Evolutionary conservation across 1,140 invertebrate species (phyloP), one percentile per base, ranked within the genome.

Genomic region (Zaprionus gabonicus): DNA sequence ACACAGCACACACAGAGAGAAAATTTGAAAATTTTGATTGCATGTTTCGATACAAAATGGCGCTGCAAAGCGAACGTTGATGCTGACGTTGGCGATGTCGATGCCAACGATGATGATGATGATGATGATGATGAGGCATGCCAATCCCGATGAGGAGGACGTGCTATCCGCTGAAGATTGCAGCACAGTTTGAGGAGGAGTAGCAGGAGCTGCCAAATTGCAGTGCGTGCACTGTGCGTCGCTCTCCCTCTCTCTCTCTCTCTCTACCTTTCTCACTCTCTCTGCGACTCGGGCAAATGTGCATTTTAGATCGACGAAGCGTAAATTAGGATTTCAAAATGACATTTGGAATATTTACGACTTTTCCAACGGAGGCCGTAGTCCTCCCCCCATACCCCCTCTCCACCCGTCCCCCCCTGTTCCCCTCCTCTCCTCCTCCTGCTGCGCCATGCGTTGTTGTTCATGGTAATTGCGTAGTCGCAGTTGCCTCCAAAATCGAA

Each of bases 271-370:
- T 41, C n/a, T 17, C n/a, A 17, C 41, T 9, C n/a, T 44, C 41
- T 7, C n/a, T 17, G 27, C 20, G 70, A 59, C 73, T 12, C 60
- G 67, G 82, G 70, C 81, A 88, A 88, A 88, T 91, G 88, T 92
- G 84, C 91, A 92, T 91, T 92, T 92, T 84, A 82, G 84, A 85
- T 81, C 91, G 91, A 80, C 87, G 91, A 91, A 92, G 91, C 91
- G 91, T 92, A 92, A 92, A 92, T 92, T 92, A 92, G 91, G 91
- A 92, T 92, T 92, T 92, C 91, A 92, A 92, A 92, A 92, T 92
- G 91, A 92, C 91, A 92, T 92, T 92, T 92, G 81, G 91, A 92
- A 92, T 92, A 92, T 92, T 92, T 92, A 92, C 91, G 91, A 92
- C 91, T 91, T 87, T 87, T 80, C 81, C 68, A 49, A 81, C 71